phyloP scores from a whole-genome alignment of 2,113 vertebrate genomes.

The Cryptotis parvus region DNA sequence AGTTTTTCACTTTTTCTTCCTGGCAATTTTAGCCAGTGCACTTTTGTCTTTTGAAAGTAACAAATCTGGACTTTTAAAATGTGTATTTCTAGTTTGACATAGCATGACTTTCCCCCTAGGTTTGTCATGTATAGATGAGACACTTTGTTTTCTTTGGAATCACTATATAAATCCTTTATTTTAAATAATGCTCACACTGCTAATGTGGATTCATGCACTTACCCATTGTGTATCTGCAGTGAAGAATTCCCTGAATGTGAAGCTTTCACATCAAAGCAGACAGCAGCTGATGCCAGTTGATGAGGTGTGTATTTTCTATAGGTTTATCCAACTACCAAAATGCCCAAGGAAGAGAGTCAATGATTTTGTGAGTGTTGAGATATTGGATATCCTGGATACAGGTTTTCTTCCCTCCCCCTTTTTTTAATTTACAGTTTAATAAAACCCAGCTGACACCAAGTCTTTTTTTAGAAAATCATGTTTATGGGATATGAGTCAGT shows the following conservation, averaged over 20 bases:
- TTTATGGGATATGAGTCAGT: conserved; percentile 51
- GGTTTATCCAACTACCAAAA: background rate
- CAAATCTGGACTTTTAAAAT: conserved; percentile 34
- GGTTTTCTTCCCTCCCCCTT: background rate
- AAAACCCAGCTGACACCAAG: conserved; percentile 47
- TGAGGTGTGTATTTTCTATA: background rate
- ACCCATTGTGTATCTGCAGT: rapidly evolving
- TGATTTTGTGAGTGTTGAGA: background rate
- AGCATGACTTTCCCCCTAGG: background rate
- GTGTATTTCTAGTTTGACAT: conserved; percentile 36
- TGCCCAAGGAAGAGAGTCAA: background rate
- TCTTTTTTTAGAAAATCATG: background rate
- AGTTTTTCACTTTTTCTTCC: background rate
- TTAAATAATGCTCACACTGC: background rate
- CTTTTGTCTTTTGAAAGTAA: background rate
- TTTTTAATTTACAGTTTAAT: conserved; percentile 43
- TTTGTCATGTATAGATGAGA: background rate
- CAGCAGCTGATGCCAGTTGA: rapidly evolving
- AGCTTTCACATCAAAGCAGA: rapidly evolving
- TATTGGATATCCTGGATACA: background rate
- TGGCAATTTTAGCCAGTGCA: background rate
- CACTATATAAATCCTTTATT: background rate
- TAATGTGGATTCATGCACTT: rapidly evolving
- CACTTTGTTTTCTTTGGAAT: conserved; percentile 47
- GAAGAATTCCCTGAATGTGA: background rate